Evolutionary conservation across 2,888 invertebrate species (phyloP), one percentile per base, ranked within the genome.

Genomic region (Chrysolina oricalcia): DNA sequence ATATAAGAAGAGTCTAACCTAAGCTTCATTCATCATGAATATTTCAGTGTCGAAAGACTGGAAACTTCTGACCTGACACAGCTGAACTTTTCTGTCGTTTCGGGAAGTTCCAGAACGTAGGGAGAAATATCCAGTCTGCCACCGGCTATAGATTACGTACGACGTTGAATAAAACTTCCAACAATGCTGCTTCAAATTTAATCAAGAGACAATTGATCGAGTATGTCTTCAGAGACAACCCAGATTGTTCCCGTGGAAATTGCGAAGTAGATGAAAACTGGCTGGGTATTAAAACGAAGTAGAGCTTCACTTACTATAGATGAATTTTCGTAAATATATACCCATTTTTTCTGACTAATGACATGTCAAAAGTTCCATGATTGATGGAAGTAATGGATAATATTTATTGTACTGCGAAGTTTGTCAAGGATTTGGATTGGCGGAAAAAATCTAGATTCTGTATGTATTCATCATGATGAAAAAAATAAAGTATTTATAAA

Each of bases 131-230:
- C 9, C 53, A 53, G 17, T 53, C 19, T 53, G 11, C 53, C 43
- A 8, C 9, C 53, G 10, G 11, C 21, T 13, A 53, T 21, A 6
- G 53, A 53, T 21, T 11, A 53, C 21, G 19, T 17, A 17, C 53
- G 53, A 21, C 53, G 21, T 53, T 53, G 53, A 53, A 27, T 59
- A n/a, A 27, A 59, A 59, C 15, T 59, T n/a, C 27, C 23, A 59
- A 59, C 59, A 59, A 59, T 27, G 27, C 59, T 59, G 59, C 15
- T 17, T 27, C 4, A 27, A 59, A 59, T 59, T 59, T 59, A 59
- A 59, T 59, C 59, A 27, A 59, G 15, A 59, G 59, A 15, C 59
- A 27, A 59, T 59, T 27, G 27, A 59, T 59, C 27, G 27, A 23
- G 59, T 23, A 27, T 15, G 53, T 27, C 27, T 11, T 27, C 13